Evolutionary conservation across 2,888 invertebrate genomes (phyloP).

Genomic region (Embidobia sp.): DNA sequence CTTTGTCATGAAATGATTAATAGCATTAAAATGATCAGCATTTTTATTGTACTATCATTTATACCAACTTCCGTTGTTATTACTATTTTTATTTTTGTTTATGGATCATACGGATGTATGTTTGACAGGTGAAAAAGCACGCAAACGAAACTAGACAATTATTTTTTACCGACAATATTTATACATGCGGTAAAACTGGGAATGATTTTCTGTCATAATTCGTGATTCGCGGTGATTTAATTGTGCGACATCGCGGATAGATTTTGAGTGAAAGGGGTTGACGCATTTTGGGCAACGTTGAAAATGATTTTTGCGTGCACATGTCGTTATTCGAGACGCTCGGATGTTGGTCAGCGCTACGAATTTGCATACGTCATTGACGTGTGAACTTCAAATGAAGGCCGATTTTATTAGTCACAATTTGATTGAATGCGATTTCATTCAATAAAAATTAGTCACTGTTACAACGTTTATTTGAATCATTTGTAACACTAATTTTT

Average conservation of each 20-base stretch:
- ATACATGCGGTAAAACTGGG: conserved; percentile 5
- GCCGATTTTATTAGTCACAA: conserved; percentile 34
- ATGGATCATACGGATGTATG: too few relatives aligned
- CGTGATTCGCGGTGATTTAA: conserved; percentile 26
- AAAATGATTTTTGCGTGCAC: conserved; percentile 30
- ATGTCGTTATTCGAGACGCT: conserved; percentile 23
- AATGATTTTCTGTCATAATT: conserved; percentile 47
- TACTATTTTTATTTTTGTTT: too few relatives aligned
- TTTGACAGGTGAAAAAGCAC: too few relatives aligned
- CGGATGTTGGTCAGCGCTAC: conserved; percentile 29
- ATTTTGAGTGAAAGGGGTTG: conserved; percentile 7
- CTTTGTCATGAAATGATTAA: too few relatives aligned
- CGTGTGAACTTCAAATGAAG: conserved; percentile 20
- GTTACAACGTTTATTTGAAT: conserved; percentile 9
- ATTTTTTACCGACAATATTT: conserved; percentile 2
- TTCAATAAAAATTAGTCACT: conserved; percentile 15
- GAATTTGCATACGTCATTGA: conserved; percentile 58
- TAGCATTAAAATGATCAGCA: too few relatives aligned
- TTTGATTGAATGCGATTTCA: conserved; percentile 21
- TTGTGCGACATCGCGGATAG: conserved; percentile 20
- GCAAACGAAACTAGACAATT: too few relatives aligned
- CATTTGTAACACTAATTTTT: too few relatives aligned
- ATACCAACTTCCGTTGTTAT: too few relatives aligned
- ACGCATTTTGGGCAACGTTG: neutral
- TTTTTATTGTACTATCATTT: too few relatives aligned